These are phyloP conservation scores for Harpia harpyja DNA, from an alignment of 2,797 vertebrate species.

Conservation along the genomic window DNA sequence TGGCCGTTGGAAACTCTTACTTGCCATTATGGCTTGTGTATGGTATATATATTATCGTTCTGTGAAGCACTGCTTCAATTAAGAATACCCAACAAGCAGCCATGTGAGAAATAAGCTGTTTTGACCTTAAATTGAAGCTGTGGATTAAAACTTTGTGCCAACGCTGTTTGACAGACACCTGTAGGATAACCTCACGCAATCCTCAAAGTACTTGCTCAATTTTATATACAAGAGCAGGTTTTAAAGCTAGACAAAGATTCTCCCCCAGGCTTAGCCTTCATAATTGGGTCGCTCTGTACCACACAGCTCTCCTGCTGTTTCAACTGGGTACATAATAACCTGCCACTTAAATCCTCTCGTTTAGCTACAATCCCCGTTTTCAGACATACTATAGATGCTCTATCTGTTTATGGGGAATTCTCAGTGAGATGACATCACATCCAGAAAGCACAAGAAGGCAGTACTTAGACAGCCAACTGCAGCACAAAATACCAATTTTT, in stretches of 20 bases:
- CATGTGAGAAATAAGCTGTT: background rate
- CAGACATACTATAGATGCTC: background rate
- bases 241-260: background rate
- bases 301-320: background rate
- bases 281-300: too few relatives aligned
- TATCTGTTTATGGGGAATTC: background rate
- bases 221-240: background rate
- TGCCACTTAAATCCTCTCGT: background rate
- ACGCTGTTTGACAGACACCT: background rate
- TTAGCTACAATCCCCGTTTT: background rate
- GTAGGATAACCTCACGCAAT: background rate
- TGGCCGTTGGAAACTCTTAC: background rate
- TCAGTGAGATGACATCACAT: background rate
- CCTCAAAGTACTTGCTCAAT: background rate
- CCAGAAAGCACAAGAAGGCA: too few relatives aligned
- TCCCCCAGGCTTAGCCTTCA: background rate
- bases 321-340: background rate
- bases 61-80: fast-evolving
- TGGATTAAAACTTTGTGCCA: background rate
- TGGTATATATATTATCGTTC: fast-evolving
- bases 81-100: background rate
- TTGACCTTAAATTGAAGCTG: background rate
- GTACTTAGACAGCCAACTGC: too few relatives aligned
- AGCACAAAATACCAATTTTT: background rate
- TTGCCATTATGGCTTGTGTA: background rate